Base-by-base conservation (phyloP, 2,113 vertebrate species). In the Ageneiosus marmoratus region DNA sequence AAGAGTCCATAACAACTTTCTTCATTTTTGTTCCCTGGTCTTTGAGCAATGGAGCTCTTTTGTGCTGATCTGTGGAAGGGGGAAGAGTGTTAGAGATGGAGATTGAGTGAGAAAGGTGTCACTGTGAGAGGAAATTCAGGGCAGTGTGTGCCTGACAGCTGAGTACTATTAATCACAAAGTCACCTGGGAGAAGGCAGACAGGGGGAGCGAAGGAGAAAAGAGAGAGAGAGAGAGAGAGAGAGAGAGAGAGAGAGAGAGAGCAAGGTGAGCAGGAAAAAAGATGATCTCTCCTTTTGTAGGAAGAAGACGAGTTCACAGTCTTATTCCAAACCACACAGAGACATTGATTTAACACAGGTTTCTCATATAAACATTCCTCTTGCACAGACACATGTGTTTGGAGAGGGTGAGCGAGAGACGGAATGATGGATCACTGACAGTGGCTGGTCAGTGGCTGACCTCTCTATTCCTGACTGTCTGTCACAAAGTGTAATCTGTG, bases 81-180 rank as follows among this genome's bases (percentile, higher is more conserved):
- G 72, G 76, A 74, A 9, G 69, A 72, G 76, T n/a, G 65, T 78
- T 56, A 60, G 58, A 84, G 76, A 84, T 73, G 74, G 77, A 76
- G 77, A 86, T 60, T 58, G 37, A 78, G 62, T n/a, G 65, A 81
- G 82, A 78, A 81, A 82, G 79, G 81, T 90, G 88, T 91, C 88
- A 89, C 87, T 88, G 89, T 89, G 89, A 89, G 90, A 18, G 74
- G 89, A 90, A 87, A 91, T 79, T 84, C 82, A 89, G 90, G 90
- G 86, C 89, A 87, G 83, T 79, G 89, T 86, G 81, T 77, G 51
- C 84, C 84, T 87, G 79, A 87, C 92, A 93, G 91, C 93, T 92
- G 90, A 92, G 91, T 91, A 89, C 90, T 91, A 93, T 93, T 93
- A 93, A 93, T 94, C 93, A 92, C 83, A 90, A 90, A 91, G 91